Evolutionary conservation across 2,113 vertebrate species (phyloP).

Genomic region (Stegostoma tigrinum): DNA sequence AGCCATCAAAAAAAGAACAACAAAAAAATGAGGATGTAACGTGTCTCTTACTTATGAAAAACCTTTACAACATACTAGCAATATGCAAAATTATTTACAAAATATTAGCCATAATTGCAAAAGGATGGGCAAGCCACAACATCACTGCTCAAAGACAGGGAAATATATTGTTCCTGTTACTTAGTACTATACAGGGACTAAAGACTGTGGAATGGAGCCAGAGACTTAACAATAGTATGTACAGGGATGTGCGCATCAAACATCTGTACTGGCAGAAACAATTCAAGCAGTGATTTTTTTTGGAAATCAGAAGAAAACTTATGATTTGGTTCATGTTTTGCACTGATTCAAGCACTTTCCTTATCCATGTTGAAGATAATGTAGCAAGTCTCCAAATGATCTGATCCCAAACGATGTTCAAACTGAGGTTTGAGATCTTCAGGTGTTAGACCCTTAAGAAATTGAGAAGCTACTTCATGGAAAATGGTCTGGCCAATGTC

Average conservation of each 20-base stretch:
- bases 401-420: slow-evolving; percentile 47
- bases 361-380: slow-evolving; percentile 51
- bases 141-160: neutral
- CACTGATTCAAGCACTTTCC: slow-evolving; percentile 41
- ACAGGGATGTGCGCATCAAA: neutral
- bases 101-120: neutral
- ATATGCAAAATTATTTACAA: neutral
- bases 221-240: neutral
- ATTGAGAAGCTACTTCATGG: slow-evolving; percentile 47
- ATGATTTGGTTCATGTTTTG: neutral
- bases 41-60: neutral
- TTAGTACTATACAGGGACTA: neutral
- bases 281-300: neutral
- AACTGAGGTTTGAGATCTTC: slow-evolving; percentile 49
- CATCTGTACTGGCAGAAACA: neutral
- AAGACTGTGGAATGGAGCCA: neutral
- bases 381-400: slow-evolving; percentile 52
- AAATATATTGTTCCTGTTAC: neutral
- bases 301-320: neutral
- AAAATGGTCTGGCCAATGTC: slow-evolving; percentile 47
- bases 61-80: neutral
- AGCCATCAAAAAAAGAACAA: neutral
- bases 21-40: neutral
- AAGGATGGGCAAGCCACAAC: neutral
- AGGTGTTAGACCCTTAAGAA: slow-evolving; percentile 47